Evolutionary conservation across 1,140 invertebrate species (phyloP), one percentile per base, ranked within the genome.

Genomic region (Diabrotica virgifera): DNA sequence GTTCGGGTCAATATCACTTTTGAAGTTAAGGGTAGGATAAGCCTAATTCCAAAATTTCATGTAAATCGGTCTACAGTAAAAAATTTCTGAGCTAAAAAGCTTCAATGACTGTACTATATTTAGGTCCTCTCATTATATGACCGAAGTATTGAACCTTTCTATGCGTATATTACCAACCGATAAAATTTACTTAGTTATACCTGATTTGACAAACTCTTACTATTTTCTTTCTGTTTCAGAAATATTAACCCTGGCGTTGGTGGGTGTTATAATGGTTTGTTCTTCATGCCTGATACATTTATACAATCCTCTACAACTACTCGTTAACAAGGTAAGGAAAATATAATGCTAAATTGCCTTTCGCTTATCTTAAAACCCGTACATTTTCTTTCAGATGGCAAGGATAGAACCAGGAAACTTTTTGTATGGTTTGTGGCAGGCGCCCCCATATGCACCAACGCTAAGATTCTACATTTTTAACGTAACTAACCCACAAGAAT

Each of bases 381-480:
- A 8, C 36, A 1, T 24, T 24, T 4, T 4, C 24, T 24, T 24
- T 24, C 60, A 77, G 88, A 79, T 85, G 77, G 59, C 88, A 50
- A 76, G 73, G 59, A 70, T 89, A 65, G 71, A 76, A 40, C 82
- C 84, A 11, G 82, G 83, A 6, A 81, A 85, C 0, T 63, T 86
- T 3, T 70, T 86, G 0, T 90, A 85, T 67, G 77, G 83, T 0
- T 74, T 90, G 10, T 94, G 90, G 90, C 78, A 80, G 46, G 82
- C 86, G 11, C 89, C 89, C 5, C 88, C 90, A 0, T 76, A 92
- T 46, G 83, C 87, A 24, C 80, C 94, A 0, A 86, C 85, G 60
- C 77, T 94, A 5, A 86, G 87, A 56, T 82, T 92, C 0, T 95
- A 91, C 73, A 82, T 96, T 68, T 96, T 95, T 76, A 94, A 96